Conservation (phyloP, 2,797 vertebrate genomes). For the Coreius guichenoti region DNA sequence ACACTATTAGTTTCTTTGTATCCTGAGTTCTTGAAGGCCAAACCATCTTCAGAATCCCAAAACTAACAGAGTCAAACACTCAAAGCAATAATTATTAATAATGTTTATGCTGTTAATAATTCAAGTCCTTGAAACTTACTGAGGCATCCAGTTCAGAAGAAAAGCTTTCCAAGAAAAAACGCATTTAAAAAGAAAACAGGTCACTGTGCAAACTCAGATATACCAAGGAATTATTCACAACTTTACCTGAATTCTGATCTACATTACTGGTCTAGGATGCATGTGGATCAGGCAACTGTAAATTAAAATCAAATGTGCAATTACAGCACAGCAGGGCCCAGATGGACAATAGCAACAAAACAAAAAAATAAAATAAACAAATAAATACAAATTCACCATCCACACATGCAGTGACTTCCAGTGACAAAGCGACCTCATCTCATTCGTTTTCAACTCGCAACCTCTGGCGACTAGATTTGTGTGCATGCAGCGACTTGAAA, state of each 20-base stretch:
- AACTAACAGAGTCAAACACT: neutral
- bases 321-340: neutral
- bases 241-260: neutral
- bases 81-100: neutral
- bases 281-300: neutral
- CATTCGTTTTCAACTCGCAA: neutral
- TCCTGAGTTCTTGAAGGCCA: neutral
- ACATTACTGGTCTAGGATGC: neutral
- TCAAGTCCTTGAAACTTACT: neutral
- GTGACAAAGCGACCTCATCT: neutral
- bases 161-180: neutral
- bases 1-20: neutral
- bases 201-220: neutral
- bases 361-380: too few relatives aligned
- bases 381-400: neutral
- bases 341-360: neutral
- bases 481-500: neutral
- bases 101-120: neutral
- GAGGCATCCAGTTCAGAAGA: neutral
- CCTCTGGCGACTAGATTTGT: neutral
- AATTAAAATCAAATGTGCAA: neutral
- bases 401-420: neutral
- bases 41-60: neutral
- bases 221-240: neutral
- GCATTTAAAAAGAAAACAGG: neutral